These are phyloP conservation scores for Nycticebus coucang DNA, from an alignment of 2,113 vertebrate species.

Conservation along the genomic window DNA sequence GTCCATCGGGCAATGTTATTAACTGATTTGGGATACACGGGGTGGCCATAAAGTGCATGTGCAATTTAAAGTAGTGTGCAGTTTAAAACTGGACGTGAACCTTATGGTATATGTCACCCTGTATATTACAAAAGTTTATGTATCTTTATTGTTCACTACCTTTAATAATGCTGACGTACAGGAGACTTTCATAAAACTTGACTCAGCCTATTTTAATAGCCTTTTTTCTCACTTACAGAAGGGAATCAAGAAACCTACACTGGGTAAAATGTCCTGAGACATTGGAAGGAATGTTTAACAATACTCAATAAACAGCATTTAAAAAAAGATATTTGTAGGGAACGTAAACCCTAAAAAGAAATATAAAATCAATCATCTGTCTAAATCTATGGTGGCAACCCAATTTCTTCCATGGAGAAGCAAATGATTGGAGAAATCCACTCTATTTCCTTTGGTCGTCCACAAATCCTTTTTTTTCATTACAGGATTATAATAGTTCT, in stretches of 20 bases:
- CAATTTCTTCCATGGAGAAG: neutral
- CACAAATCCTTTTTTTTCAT: neutral
- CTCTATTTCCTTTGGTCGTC: neutral
- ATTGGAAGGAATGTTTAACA: neutral
- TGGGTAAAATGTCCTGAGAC: neutral
- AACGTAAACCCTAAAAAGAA: neutral
- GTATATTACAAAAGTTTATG: neutral
- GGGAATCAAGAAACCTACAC: no score
- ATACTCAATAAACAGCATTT: neutral
- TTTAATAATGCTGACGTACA: neutral
- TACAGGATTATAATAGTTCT: neutral
- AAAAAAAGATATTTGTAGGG: neutral
- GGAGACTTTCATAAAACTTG: neutral
- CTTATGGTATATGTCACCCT: no score
- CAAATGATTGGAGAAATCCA: neutral
- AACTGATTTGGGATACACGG: neutral
- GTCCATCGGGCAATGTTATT: neutral
- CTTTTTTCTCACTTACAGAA: no score
- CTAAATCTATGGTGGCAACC: neutral
- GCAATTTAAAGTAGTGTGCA: no score
- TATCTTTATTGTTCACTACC: neutral
- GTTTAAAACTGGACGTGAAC: no score
- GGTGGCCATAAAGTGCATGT: no score
- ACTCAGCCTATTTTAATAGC: neutral
- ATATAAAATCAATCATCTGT: neutral